phyloP scores from a whole-genome alignment of 2,888 invertebrate species.

The Celastrina argiolus region DNA sequence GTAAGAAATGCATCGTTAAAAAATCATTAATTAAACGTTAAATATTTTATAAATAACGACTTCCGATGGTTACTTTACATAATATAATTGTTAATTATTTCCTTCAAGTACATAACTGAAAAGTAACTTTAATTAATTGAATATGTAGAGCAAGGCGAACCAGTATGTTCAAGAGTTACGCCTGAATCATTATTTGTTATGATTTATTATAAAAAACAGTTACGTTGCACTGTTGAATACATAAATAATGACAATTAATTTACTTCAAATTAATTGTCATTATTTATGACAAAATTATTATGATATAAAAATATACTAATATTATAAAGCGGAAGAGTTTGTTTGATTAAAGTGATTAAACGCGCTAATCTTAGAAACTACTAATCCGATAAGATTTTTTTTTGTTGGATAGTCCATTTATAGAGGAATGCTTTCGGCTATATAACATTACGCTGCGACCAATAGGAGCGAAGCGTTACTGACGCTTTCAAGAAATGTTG shows the following conservation, averaged over 20 bases:
- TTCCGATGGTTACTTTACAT: constrained; percentile 5
- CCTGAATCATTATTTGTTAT: neutral
- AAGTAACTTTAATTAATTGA: neutral
- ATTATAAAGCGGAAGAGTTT: too few relatives aligned
- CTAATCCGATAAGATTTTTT: too few relatives aligned
- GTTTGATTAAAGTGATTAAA: too few relatives aligned
- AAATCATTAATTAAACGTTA: neutral
- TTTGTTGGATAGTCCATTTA: too few relatives aligned
- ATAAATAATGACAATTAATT: neutral
- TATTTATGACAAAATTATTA: too few relatives aligned
- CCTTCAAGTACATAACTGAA: constrained; percentile 7
- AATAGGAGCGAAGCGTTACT: too few relatives aligned
- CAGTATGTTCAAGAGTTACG: neutral
- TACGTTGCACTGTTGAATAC: neutral
- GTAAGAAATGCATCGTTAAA: neutral
- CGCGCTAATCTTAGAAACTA: too few relatives aligned
- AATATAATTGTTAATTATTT: constrained; percentile 16
- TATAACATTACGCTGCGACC: too few relatives aligned
- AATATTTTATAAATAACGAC: constrained; percentile 6
- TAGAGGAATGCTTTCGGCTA: too few relatives aligned
- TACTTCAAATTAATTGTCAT: too few relatives aligned
- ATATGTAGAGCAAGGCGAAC: constrained; percentile 19
- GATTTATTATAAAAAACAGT: neutral
- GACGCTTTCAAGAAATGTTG: too few relatives aligned
- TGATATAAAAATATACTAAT: too few relatives aligned